A percentile compares a stretch with the other conserved stretches of the same genome.
Evolutionary conservation across 2,797 vertebrate genomes (phyloP).

Genomic region (Poeciliopsis turneri): DNA sequence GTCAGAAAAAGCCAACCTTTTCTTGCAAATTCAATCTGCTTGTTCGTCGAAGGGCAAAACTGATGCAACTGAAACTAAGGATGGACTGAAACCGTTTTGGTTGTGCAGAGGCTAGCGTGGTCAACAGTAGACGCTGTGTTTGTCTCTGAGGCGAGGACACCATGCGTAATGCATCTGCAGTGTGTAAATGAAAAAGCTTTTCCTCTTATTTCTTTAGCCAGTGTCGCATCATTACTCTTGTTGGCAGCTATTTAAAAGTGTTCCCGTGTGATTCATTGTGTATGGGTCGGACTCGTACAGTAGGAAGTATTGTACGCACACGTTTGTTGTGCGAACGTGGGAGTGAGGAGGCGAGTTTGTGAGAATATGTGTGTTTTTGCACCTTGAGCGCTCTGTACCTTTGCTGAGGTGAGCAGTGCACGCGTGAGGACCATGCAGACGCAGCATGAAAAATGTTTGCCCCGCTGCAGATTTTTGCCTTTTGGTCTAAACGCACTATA

Average conservation of each 20-base stretch:
- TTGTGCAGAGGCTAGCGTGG: not conserved
- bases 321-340: conserved; percentile 5
- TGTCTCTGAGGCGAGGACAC: conserved; percentile 17
- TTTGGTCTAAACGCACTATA: not conserved
- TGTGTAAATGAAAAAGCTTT: conserved; percentile 46
- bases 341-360: not conserved
- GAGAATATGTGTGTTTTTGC: not conserved
- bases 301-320: not conserved
- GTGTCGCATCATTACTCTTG: conserved; percentile 34
- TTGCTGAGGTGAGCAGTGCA: not conserved
- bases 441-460: not conserved
- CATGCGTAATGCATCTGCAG: conserved; percentile 26
- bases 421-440: not conserved
- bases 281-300: conserved; percentile 15
- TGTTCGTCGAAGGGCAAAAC: not conserved
- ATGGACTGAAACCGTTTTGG: not conserved
- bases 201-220: conserved; percentile 4
- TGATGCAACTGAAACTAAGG: too few species aligned
- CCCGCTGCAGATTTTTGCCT: too few species aligned
- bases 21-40: not conserved
- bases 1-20: not conserved
- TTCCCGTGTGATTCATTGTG: conserved; percentile 18
- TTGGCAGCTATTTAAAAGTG: conserved; percentile 43
- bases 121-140: not conserved
- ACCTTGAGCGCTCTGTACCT: not conserved